These are phyloP conservation scores for Centropus unirufus DNA, from an alignment of 2,113 vertebrate species.

Conservation along the genomic window DNA sequence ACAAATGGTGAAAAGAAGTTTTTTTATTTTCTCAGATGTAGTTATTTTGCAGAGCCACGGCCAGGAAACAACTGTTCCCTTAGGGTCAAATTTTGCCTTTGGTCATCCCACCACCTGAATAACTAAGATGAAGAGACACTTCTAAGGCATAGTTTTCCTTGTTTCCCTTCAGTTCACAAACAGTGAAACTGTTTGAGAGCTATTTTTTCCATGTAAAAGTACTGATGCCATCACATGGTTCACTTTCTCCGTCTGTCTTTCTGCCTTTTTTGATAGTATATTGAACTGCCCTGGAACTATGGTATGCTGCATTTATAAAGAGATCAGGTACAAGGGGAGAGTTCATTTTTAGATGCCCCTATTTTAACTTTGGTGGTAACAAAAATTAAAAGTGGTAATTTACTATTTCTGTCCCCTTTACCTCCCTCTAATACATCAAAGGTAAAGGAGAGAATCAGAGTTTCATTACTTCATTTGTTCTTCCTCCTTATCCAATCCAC, in stretches of 20 bases:
- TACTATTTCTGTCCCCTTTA: not conserved
- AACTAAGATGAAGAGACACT: not conserved
- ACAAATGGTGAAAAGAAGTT: constrained; percentile 11
- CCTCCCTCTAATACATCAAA: not conserved
- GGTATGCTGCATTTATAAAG: not conserved
- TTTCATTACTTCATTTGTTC: not conserved
- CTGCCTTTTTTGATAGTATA: not conserved
- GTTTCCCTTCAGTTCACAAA: not conserved
- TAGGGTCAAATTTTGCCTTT: not conserved
- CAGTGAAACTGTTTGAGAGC: not conserved
- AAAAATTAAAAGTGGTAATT: not conserved
- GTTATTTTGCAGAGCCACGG: not conserved
- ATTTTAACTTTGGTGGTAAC: not conserved
- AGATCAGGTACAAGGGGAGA: not conserved
- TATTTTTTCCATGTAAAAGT: not conserved
- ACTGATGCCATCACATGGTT: not conserved
- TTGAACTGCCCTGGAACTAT: not conserved
- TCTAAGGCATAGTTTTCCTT: not conserved
- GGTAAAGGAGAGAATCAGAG: not conserved
- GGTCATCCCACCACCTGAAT: not conserved
- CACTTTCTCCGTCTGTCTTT: not conserved
- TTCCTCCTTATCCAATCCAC: not conserved
- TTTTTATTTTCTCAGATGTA: constrained; percentile 4
- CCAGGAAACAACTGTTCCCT: not conserved
- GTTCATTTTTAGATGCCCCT: not conserved